These are phyloP conservation scores for Ctena decussata DNA, from an alignment of 2,888 invertebrate species.

Conservation along the genomic window DNA sequence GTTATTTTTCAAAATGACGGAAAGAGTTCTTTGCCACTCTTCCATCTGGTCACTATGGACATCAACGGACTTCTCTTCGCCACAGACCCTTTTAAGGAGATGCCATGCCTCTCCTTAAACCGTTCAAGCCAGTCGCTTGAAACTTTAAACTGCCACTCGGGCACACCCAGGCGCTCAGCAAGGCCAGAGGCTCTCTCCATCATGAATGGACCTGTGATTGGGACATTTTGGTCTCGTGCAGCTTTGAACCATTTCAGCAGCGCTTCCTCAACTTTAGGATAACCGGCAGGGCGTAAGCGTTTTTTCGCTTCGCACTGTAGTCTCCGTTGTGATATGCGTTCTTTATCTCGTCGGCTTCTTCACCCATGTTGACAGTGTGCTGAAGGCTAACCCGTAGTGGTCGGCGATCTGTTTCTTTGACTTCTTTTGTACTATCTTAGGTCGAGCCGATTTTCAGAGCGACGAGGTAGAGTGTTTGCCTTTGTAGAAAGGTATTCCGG, in stretches of 20 bases:
- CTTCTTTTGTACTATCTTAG: too few species aligned
- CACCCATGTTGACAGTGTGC: not conserved
- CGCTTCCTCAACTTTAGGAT: not conserved
- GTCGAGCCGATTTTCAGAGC: too few species aligned
- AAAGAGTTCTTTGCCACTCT: not conserved
- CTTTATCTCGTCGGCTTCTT: not conserved
- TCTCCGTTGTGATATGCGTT: not conserved
- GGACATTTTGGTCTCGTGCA: not conserved
- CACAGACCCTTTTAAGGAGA: not conserved
- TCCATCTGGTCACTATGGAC: not conserved
- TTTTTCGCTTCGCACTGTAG: not conserved
- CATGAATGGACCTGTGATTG: not conserved
- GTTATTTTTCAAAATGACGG: not conserved
- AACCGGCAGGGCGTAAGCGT: not conserved
- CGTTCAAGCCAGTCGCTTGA: conserved; percentile 3
- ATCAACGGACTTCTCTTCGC: not conserved
- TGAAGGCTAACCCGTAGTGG: not conserved
- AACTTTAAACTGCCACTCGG: not conserved
- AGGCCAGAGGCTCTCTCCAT: not conserved
- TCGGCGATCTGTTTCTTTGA: too few species aligned
- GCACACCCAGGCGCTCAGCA: not conserved
- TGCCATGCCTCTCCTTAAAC: not conserved
- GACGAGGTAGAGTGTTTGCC: too few species aligned
- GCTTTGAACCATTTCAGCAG: not conserved
- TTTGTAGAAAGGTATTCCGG: too few species aligned